phyloP scores from a whole-genome alignment of 2,113 vertebrate genomes.

The Scatophagus argus region DNA sequence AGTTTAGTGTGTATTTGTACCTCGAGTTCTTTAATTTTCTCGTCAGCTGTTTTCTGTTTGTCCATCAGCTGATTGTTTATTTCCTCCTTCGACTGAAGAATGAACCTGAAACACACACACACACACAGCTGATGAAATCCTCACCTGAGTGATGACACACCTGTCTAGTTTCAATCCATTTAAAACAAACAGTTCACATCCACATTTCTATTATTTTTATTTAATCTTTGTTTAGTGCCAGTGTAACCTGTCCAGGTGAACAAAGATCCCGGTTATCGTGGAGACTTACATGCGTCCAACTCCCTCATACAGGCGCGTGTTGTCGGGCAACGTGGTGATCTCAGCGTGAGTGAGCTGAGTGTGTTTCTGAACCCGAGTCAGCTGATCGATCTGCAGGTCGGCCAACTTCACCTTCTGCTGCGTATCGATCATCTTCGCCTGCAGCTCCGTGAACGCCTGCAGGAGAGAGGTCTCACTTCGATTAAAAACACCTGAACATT shows the following conservation, averaged over 20 bases:
- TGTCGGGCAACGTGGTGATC: conserved; percentile 88
- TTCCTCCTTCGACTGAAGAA: conserved; percentile 93
- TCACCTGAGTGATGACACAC: not conserved
- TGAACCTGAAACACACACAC: conserved; percentile 88
- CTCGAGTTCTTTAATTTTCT: conserved; percentile 98
- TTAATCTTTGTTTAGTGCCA: too few relatives aligned
- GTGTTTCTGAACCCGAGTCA: conserved; percentile 93
- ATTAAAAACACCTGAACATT: not conserved
- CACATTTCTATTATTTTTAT: not conserved
- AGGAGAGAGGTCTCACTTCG: not conserved
- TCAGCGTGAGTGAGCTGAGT: conserved; percentile 91
- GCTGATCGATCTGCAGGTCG: conserved; percentile 96
- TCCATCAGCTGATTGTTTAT: conserved; percentile 92
- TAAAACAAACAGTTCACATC: not conserved
- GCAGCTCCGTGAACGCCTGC: conserved; percentile 95
- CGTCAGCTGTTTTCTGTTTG: conserved; percentile 95
- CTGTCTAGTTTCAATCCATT: not conserved
- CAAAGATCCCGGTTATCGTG: not conserved
- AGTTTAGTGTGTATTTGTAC: conserved; percentile 68
- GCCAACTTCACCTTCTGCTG: conserved; percentile 97
- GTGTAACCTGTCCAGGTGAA: not conserved
- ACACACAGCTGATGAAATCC: not conserved
- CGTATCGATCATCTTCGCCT: conserved; percentile 96
- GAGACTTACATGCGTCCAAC: conserved; percentile 95
- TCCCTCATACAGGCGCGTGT: conserved; percentile 95